Conservation (phyloP, 2,797 vertebrate genomes). For the Diglossa cyanea region DNA sequence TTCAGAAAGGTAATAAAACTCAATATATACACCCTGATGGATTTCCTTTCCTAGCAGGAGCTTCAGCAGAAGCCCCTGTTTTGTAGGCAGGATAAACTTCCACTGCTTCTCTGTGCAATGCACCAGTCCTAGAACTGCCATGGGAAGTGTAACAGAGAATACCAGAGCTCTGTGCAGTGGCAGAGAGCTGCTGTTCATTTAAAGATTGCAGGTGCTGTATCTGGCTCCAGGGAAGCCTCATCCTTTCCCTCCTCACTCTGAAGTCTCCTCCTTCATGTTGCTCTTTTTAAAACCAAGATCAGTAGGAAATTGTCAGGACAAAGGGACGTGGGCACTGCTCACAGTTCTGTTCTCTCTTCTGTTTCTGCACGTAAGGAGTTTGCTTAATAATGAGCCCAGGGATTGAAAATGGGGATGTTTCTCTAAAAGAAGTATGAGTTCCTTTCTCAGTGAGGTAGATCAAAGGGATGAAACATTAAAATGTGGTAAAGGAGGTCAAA, state of each 20-base stretch:
- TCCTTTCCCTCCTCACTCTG: background rate
- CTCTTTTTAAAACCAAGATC: background rate
- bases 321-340: background rate
- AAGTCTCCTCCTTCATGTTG: background rate
- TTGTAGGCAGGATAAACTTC: background rate
- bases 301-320: background rate
- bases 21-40: background rate
- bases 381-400: background rate
- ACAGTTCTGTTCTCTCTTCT: background rate
- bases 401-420: background rate
- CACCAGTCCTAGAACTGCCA: background rate
- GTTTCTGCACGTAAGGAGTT: background rate
- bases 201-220: background rate
- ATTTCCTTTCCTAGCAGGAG: background rate
- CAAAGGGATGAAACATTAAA: background rate
- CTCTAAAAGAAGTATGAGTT: background rate
- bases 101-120: background rate
- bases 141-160: fast-evolving
- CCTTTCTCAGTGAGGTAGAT: background rate
- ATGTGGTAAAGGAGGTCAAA: background rate
- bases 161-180: too few species aligned
- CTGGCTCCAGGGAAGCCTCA: background rate
- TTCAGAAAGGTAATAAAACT: background rate
- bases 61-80: background rate
- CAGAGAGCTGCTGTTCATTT: background rate